Percentiles rank a stretch among this genome's conserved stretches.
These are phyloP conservation scores for Amphiprion ocellaris DNA, from an alignment of 2,113 vertebrate species.

Conservation along the genomic window DNA sequence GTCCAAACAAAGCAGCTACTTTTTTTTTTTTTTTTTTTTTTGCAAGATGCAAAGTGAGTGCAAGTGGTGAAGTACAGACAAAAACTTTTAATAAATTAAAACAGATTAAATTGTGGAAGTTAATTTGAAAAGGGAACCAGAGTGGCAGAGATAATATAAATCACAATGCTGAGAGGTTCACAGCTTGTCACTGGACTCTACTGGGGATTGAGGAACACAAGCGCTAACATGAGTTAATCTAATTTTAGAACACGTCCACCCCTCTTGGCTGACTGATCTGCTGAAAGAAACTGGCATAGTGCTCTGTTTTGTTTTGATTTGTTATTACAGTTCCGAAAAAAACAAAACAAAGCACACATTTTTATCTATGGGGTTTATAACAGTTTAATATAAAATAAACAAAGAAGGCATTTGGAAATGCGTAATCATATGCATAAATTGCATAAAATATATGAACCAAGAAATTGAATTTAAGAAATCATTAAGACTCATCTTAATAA, in stretches of 20 bases:
- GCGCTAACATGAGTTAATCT: neutral
- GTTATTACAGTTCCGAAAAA: neutral
- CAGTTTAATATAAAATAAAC: neutral
- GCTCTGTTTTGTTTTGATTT: neutral
- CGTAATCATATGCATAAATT: neutral
- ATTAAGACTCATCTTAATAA: no score
- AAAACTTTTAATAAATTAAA: neutral
- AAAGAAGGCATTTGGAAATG: neutral
- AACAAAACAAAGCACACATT: no score
- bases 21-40: no score
- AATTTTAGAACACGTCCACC: neutral
- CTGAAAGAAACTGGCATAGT: neutral
- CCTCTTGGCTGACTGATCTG: neutral
- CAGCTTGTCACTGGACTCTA: no score
- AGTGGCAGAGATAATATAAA: no score
- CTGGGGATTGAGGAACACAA: neutral
- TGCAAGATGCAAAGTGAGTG: slow-evolving; percentile 4
- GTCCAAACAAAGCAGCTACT: neutral
- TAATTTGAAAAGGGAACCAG: neutral
- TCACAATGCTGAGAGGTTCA: neutral
- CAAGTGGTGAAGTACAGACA: neutral
- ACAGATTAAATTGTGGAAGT: neutral
- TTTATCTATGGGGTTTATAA: neutral
- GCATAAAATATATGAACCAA: neutral
- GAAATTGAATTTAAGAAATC: no score